Evolutionary conservation across 2,113 vertebrate genomes (phyloP), one percentile per base, ranked within the genome.

Genomic region (Ochotona curzoniae): DNA sequence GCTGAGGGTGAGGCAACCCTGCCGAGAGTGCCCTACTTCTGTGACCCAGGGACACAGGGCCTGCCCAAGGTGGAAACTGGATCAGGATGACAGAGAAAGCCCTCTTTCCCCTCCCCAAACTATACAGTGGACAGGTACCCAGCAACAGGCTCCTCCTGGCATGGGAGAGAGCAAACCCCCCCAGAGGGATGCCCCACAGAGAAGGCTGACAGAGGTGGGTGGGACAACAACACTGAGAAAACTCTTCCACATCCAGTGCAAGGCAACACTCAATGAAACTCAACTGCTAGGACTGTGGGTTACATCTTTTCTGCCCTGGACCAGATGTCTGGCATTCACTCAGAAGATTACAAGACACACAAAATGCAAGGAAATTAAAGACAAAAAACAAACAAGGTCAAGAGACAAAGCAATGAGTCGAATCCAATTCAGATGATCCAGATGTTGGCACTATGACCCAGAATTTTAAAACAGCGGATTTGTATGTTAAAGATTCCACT

Each of bases 401-500:
- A 90, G 66, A 91, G 74, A 57, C 66, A 87, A 76, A 87, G 51
- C 7, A 82, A 75, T 85, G 44, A 71, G 74, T 28, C 85, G 70
- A 63, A 60, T 13, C 32, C 79, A 64, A 79, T 54, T 47, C 38
- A 85, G 54, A 32, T 78, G 71, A 88, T 47, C 49, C 35, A 57
- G 54, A 78, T 8, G 28, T 13, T 71, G 71, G 54, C 32, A 91
- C 44, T 71, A 57, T 18, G 26, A 51, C 17, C 69, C 8, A 61
- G 20, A 78, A 64, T 87, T 91, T 66, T 64, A 83, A 94, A 64
- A 47, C 71, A 87, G 28, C 20, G 35, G n/a, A 90, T 57, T 75
- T 60, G 8, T 54, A 79, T 81, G 82, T 87, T 81, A 80, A 70
- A 69, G 47, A 17, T 38, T 61, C 28, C 30, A 80, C 35, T 49